phyloP scores from a whole-genome alignment of 2,113 vertebrate species.

The Antigone vipio region DNA sequence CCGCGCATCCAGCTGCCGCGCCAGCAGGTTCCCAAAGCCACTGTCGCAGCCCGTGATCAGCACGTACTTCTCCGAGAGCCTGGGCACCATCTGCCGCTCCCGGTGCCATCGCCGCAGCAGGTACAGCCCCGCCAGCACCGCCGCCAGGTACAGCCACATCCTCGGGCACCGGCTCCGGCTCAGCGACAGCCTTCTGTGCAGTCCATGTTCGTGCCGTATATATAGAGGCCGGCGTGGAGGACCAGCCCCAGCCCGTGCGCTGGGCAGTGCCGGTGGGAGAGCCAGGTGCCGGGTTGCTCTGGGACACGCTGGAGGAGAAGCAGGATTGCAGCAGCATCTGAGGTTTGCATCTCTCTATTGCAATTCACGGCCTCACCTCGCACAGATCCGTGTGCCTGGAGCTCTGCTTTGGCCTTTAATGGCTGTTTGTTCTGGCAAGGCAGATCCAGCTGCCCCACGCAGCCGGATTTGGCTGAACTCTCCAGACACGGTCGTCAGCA shows the following conservation, averaged over 20 bases:
- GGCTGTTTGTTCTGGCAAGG: no score
- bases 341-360: accelerated
- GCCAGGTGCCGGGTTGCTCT: neutral
- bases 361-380: accelerated
- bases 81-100: slow-evolving; percentile 12
- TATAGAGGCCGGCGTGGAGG: neutral
- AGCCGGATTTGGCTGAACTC: neutral
- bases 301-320: no score
- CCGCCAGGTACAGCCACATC: neutral
- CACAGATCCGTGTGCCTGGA: accelerated
- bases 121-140: neutral
- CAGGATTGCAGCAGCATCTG: neutral
- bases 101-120: slow-evolving; percentile 23
- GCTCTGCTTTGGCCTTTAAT: neutral
- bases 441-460: accelerated
- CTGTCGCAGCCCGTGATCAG: slow-evolving; percentile 75
- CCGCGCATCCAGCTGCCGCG: no score
- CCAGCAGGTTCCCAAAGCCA: no score
- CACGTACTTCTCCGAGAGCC: slow-evolving; percentile 76
- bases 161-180: neutral
- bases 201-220: accelerated
- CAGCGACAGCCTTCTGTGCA: accelerated
- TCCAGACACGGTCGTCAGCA: accelerated
- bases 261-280: neutral
- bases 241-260: neutral